Base-by-base conservation (phyloP, 1,140 invertebrate genomes). In the Euwallacea similis region DNA sequence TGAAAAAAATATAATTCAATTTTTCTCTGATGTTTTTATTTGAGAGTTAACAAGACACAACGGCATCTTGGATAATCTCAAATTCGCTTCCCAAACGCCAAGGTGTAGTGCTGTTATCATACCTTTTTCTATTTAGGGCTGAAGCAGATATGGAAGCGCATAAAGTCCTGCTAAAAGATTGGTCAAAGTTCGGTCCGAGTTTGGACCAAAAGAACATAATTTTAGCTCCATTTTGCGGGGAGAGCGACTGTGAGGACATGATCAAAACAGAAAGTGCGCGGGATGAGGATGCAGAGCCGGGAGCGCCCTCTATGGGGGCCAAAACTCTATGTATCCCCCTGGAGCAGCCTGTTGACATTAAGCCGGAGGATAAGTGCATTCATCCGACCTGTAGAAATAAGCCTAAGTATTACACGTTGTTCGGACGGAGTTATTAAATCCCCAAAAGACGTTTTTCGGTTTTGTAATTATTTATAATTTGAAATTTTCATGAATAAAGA, bases 291-390 rank as follows among this genome's bases (percentile, higher is more conserved):
- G 85, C 86, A 13, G 94, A 96, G 76, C 84, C 89, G 74, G 90
- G 90, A 53, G 89, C 91, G 50, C 93, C 97, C 16, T 89, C 95
- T 0, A 99, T 99, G 97, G 98, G 98, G 44, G 98, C 98, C 6
- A 99, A 99, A 83, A 92, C 93, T 21, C 85, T 99, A 0, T 99
- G 98, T 82, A 97, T 99, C 78, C 98, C 98, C 9, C 94, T 99
- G 79, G 86, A 96, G 33, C 97, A 98, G 79, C 89, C 92, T 2
- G 82, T 85, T 7, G 66, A 79, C 10, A 84, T 93, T 46, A 82
- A 84, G 55, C 72, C 82, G 11, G 79, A 79, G 11, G 86, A 92
- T 58, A 91, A 90, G 75, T 99, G 98, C 82, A 93, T 99, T 72
- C 87, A 96, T 83, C 94, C 95, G n/a, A 82, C 82, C 60, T 99